Evolutionary conservation across 2,888 invertebrate species (phyloP).

Genomic region (Caenorhabditis angaria): DNA sequence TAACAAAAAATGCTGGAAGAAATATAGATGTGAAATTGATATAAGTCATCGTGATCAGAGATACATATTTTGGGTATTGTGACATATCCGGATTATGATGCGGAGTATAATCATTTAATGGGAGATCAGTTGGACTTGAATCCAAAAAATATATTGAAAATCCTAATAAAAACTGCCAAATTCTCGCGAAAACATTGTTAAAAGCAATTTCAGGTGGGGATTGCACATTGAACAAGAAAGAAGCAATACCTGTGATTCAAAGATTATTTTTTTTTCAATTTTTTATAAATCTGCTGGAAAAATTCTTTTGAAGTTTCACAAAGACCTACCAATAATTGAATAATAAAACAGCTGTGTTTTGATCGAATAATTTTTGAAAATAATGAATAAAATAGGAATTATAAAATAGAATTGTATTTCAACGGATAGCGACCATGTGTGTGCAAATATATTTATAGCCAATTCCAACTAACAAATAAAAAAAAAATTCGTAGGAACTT

Average conservation of each 20-base stretch:
- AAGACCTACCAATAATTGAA: neutral
- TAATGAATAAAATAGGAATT: conserved; percentile 20
- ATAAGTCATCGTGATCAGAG: conserved; percentile 8
- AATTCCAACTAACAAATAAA: conserved; percentile 13
- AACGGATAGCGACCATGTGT: conserved; percentile 33
- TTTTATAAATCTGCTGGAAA: too few relatives aligned
- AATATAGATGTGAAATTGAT: neutral
- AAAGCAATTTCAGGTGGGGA: conserved; percentile 9
- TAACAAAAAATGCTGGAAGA: conserved; percentile 10
- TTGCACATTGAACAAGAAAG: conserved; percentile 1
- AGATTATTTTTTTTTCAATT: neutral
- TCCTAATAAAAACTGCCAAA: conserved; percentile 32
- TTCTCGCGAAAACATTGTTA: conserved; percentile 31
- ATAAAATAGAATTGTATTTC: conserved; percentile 35
- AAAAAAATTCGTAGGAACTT: neutral
- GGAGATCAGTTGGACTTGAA: neutral
- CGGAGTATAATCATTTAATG: neutral
- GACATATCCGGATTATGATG: conserved; percentile 7
- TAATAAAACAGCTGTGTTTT: conserved; percentile 13
- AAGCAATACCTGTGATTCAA: conserved; percentile 9
- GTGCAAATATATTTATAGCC: conserved; percentile 26
- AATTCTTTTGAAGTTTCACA: too few relatives aligned
- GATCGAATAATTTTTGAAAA: neutral
- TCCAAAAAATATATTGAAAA: conserved; percentile 15
- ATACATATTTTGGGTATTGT: neutral